These are phyloP conservation scores for Pipistrellus kuhlii DNA, from an alignment of 2,797 vertebrate genomes.

Conservation along the genomic window DNA sequence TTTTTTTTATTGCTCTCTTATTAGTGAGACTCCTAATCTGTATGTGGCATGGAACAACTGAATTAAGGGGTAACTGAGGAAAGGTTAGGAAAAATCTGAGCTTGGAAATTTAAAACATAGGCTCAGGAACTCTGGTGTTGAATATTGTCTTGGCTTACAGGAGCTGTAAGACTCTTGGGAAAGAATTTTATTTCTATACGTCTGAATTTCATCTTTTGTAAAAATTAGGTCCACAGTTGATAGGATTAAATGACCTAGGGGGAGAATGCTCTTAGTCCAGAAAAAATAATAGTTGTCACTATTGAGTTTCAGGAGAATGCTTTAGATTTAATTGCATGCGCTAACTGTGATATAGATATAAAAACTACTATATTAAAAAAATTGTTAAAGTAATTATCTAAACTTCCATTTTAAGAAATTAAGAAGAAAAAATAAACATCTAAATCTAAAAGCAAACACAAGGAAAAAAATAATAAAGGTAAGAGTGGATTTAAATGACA, in stretches of 20 bases:
- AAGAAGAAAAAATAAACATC: background rate
- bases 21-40: background rate
- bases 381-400: background rate
- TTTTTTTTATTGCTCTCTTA: background rate
- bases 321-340: conserved; percentile 54
- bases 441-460: conserved; percentile 23
- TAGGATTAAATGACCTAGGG: conserved; percentile 14
- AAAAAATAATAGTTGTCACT: background rate
- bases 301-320: background rate
- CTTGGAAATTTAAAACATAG: background rate
- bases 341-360: conserved; percentile 19
- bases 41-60: background rate
- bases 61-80: background rate
- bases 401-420: background rate
- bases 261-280: conserved; percentile 19
- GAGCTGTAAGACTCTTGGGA: background rate
- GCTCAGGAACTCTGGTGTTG: background rate
- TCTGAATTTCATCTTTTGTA: conserved; percentile 42
- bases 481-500: background rate
- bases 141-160: background rate
- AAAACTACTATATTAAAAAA: background rate
- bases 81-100: background rate
- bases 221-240: background rate
- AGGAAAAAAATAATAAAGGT: conserved; percentile 9
- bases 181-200: conserved; percentile 31